Conservation (phyloP, 2,888 invertebrate species). For the Trachelus troglodyta region DNA sequence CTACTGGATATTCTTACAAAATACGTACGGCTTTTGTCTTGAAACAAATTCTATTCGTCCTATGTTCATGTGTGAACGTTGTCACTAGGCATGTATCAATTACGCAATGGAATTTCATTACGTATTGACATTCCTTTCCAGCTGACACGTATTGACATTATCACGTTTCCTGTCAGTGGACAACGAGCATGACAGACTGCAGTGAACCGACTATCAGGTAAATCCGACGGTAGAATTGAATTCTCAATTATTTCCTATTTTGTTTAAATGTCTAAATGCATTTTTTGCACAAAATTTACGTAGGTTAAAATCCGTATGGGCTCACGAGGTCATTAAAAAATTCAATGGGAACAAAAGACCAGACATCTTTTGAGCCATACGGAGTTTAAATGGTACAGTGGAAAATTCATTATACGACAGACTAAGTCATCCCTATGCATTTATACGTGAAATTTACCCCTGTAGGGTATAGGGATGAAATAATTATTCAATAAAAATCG, state of each 20-base stretch:
- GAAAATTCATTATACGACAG: background rate
- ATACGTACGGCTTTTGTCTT: background rate
- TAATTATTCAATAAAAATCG: no score
- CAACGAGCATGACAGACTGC: background rate
- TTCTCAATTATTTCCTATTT: background rate
- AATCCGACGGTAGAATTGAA: background rate
- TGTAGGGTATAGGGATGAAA: no score
- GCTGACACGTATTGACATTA: background rate
- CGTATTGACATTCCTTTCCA: background rate
- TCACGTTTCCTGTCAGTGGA: background rate
- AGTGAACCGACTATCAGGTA: background rate
- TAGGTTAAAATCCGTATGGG: background rate
- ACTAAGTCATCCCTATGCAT: background rate
- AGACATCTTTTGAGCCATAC: background rate
- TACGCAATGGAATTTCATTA: background rate
- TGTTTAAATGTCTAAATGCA: background rate
- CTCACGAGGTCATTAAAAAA: background rate
- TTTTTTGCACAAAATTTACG: background rate
- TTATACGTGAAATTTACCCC: background rate
- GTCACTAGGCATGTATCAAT: background rate
- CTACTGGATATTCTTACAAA: no score
- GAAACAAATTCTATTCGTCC: background rate
- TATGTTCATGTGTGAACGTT: background rate
- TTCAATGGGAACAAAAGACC: background rate
- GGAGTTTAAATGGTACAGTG: background rate